Conservation (phyloP, 2,113 vertebrate genomes). For the Arizona elegans region DNA sequence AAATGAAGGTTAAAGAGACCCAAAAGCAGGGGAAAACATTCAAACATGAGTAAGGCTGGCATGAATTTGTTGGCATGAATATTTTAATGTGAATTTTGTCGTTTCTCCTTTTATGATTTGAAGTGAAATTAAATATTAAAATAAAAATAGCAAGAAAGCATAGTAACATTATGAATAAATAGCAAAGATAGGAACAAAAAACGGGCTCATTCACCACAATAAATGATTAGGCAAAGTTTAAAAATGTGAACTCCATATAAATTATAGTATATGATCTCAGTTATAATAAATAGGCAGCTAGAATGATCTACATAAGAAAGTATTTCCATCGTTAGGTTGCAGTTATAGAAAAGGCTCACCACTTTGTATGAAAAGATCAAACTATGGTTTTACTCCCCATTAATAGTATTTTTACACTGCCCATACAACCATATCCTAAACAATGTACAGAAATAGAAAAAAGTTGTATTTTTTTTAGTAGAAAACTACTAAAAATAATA, state of each 20-base stretch:
- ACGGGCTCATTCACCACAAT: neutral
- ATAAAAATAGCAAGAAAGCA: neutral
- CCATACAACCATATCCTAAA: neutral
- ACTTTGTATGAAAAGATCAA: neutral
- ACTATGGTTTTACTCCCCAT: neutral
- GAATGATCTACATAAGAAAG: neutral
- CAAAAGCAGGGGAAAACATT: neutral
- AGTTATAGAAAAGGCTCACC: neutral
- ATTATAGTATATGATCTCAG: neutral
- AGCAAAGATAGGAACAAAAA: neutral
- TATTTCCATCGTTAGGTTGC: neutral
- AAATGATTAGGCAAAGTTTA: neutral
- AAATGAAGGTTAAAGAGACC: neutral
- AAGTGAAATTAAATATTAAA: neutral
- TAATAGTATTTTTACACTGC: neutral
- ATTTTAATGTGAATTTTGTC: neutral
- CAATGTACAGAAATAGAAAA: neutral
- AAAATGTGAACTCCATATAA: neutral
- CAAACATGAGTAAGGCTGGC: neutral
- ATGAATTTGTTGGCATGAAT: neutral
- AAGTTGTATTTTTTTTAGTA: no score
- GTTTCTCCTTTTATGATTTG: neutral
- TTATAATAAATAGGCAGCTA: neutral
- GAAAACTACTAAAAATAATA: neutral
- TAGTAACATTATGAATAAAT: neutral